phyloP scores from a whole-genome alignment of 2,888 invertebrate species.

The Lasioglossum leucozonium region DNA sequence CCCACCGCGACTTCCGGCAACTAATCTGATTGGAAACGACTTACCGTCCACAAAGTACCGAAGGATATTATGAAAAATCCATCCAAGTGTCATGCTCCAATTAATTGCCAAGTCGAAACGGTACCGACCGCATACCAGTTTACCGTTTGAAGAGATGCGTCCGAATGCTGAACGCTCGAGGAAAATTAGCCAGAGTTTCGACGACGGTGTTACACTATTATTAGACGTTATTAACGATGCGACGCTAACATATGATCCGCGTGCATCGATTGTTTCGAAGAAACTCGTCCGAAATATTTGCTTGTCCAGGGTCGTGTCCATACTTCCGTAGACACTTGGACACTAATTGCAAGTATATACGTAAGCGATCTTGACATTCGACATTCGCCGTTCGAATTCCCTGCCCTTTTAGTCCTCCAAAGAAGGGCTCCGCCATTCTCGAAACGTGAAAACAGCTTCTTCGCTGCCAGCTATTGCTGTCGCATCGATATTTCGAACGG shows the following conservation, averaged over 20 bases:
- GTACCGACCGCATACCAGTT: not conserved
- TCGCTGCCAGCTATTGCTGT: not conserved
- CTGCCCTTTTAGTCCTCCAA: not conserved
- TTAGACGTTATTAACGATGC: constrained; percentile 55
- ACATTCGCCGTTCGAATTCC: not conserved
- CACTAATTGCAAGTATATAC: not conserved
- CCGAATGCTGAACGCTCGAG: constrained; percentile 26
- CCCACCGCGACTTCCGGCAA: not conserved
- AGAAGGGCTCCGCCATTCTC: not conserved
- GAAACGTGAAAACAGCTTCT: not conserved
- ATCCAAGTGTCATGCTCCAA: constrained; percentile 26
- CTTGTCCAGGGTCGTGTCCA: not conserved
- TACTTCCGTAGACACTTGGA: not conserved
- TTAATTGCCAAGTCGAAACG: constrained; percentile 24
- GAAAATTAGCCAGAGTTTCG: constrained; percentile 29
- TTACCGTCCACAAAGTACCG: constrained; percentile 60
- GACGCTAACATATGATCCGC: constrained; percentile 50
- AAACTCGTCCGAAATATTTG: constrained; percentile 20
- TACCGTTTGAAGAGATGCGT: constrained; percentile 8
- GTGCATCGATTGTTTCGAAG: constrained; percentile 22
- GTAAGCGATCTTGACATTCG: not conserved
- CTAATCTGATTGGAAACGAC: not conserved
- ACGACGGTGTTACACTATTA: constrained; percentile 28
- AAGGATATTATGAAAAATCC: constrained; percentile 40
- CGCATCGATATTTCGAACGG: not conserved